A percentile compares a stretch with the other conserved stretches of the same genome.
These are phyloP conservation scores for Monopis laevigella DNA, from an alignment of 2,888 invertebrate species.

Conservation along the genomic window DNA sequence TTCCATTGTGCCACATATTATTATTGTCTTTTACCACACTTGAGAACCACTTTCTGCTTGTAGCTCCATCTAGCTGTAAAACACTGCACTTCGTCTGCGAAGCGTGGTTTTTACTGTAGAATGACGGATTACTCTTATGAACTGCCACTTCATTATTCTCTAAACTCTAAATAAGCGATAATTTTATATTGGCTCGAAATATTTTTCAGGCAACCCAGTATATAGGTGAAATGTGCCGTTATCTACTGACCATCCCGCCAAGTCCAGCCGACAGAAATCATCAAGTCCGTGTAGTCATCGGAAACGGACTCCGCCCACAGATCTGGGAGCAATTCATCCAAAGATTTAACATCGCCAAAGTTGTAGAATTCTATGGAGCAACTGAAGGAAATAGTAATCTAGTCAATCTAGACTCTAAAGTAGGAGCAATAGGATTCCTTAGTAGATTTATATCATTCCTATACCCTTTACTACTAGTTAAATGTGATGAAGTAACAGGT, in stretches of 20 bases:
- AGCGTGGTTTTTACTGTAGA: too few species aligned
- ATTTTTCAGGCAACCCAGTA: slow-evolving; percentile 77
- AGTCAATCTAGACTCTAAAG: slow-evolving; percentile 86
- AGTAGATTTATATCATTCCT: slow-evolving; percentile 68
- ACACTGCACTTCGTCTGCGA: too few species aligned
- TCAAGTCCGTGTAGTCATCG: slow-evolving; percentile 81
- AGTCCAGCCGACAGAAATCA: slow-evolving; percentile 72
- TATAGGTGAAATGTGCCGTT: slow-evolving; percentile 90
- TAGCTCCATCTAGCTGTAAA: too few species aligned
- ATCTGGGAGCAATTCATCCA: slow-evolving; percentile 91
- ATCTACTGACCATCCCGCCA: slow-evolving; percentile 76
- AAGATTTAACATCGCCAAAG: slow-evolving; percentile 72
- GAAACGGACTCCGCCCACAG: slow-evolving; percentile 92
- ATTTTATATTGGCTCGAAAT: background rate
- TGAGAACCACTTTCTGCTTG: too few species aligned
- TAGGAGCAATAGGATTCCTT: slow-evolving; percentile 92
- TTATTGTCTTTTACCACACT: too few species aligned
- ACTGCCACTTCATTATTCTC: too few species aligned
- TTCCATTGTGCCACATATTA: too few species aligned
- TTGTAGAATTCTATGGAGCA: slow-evolving; percentile 95
- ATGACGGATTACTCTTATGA: too few species aligned
- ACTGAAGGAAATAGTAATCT: slow-evolving; percentile 97
- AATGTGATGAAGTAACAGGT: slow-evolving; percentile 78
- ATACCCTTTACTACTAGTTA: slow-evolving; percentile 54
- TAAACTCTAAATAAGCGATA: background rate